Base-by-base conservation (phyloP, 2,888 invertebrate genomes). In the Suillia variegata region DNA sequence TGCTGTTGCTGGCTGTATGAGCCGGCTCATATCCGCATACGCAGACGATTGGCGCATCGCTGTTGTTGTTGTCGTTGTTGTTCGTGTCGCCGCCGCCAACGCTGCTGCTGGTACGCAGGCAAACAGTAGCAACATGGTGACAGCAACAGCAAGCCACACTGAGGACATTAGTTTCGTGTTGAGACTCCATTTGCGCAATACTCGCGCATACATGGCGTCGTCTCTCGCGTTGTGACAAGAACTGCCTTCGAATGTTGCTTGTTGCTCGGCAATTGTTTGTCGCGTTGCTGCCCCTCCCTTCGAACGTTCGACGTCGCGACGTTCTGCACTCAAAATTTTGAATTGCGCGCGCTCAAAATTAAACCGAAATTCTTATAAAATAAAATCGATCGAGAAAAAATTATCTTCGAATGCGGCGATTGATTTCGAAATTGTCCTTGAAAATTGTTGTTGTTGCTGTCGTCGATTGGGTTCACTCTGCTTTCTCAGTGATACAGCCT, bases 191-290 rank as follows among this genome's bases (percentile, higher is more conserved):
- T 82, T 83, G 82, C 82, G 82, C 82, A 82, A 77, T 78, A 78
- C 75, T 78, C 81, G 83, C 82, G 82, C 82, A 83, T 82, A 78
- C 82, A 82, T 82, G 82, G 80, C 82, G 82, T n/a, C n/a, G n/a
- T 82, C 79, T 76, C 57, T 56, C 58, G 62, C 8, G 34, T 34
- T 18, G 45, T 45, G 45, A 5, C 17, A 18, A 38, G n/a, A 8
- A 13, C 38, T 76, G n/a, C 67, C 65, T 71, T 20, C 71, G 68
- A 55, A 71, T 76, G 65, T 74, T 72, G 71, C 59, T 73, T 8
- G 38, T n/a, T n/a, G n/a, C n/a, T n/a, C 6, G 31, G 31, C 31
- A 31, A 31, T 31, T 31, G n/a, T n/a, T n/a, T n/a, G n/a, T n/a
- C n/a, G n/a, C n/a, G n/a, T n/a, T n/a, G n/a, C n/a, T n/a, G n/a